Evolutionary conservation across 2,113 vertebrate genomes (phyloP).

Genomic region (Anthoscopus minutus): DNA sequence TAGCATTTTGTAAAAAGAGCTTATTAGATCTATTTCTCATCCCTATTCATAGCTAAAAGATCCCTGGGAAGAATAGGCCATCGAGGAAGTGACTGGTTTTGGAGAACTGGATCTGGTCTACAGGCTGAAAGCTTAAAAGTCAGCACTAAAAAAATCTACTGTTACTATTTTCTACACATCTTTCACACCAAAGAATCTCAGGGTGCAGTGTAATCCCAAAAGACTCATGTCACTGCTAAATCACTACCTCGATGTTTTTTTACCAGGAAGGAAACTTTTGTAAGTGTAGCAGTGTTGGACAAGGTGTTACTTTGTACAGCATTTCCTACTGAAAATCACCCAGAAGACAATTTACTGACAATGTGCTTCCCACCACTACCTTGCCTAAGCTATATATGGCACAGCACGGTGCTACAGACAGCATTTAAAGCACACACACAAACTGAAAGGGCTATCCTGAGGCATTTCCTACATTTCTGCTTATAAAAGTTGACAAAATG

Average conservation of each 20-base stretch:
- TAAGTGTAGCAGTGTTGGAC: background rate
- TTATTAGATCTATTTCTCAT: background rate
- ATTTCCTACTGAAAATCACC: background rate
- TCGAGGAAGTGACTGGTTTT: background rate
- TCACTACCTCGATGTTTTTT: background rate
- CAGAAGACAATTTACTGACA: background rate
- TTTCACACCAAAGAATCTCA: background rate
- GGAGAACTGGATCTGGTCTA: background rate
- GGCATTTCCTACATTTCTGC: background rate
- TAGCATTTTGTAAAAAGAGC: background rate
- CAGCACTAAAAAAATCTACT: background rate
- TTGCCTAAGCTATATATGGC: background rate
- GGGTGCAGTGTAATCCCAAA: background rate
- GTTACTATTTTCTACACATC: background rate
- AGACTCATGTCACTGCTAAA: background rate
- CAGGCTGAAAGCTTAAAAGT: background rate
- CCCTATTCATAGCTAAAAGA: background rate
- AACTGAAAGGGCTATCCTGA: background rate
- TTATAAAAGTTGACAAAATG: background rate
- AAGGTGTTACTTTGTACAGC: background rate
- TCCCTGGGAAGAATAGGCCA: background rate
- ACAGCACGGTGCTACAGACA: background rate
- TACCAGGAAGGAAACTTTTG: background rate
- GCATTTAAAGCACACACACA: fast-evolving
- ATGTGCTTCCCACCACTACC: background rate